Conservation (phyloP, 2,888 invertebrate species). For the Prosapia bicincta region DNA sequence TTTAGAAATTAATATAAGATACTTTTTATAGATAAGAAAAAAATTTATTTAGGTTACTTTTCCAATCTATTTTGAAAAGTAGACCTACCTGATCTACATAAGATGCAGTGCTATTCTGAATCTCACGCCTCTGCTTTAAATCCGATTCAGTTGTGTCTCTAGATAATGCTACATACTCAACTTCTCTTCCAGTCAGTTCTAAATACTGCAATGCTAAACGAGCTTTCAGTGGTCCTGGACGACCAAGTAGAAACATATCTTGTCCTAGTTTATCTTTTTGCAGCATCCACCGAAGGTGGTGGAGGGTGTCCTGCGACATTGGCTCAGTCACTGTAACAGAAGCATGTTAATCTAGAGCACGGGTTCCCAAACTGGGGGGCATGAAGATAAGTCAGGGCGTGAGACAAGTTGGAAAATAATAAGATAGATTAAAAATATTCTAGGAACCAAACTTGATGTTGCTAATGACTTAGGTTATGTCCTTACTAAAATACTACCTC, state of each 20-base stretch:
- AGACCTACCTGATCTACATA: conserved; percentile 95
- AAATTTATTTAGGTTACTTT: no score
- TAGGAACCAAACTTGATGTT: not conserved
- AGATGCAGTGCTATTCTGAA: conserved; percentile 78
- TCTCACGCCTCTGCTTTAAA: conserved; percentile 92
- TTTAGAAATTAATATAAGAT: no score
- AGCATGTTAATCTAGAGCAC: conserved; percentile 35
- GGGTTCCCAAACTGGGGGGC: no score
- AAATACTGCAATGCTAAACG: conserved; percentile 83
- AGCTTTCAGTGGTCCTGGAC: conserved; percentile 80
- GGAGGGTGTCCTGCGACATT: conserved; percentile 67
- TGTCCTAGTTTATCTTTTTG: conserved; percentile 91
- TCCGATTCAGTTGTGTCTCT: conserved; percentile 97
- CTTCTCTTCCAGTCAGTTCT: conserved; percentile 83
- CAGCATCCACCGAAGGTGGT: conserved; percentile 92
- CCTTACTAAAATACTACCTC: no score
- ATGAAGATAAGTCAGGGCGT: conserved; percentile 1
- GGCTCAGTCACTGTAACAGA: conserved; percentile 54
- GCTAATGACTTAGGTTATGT: no score
- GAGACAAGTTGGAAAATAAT: no score
- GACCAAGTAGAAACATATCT: conserved; percentile 92
- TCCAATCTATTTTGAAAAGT: no score
- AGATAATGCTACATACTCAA: conserved; percentile 91
- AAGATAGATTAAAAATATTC: not conserved
- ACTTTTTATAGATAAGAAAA: no score